These are phyloP conservation scores for Orussus abietinus DNA, from an alignment of 1,140 invertebrate species.

Conservation along the genomic window DNA sequence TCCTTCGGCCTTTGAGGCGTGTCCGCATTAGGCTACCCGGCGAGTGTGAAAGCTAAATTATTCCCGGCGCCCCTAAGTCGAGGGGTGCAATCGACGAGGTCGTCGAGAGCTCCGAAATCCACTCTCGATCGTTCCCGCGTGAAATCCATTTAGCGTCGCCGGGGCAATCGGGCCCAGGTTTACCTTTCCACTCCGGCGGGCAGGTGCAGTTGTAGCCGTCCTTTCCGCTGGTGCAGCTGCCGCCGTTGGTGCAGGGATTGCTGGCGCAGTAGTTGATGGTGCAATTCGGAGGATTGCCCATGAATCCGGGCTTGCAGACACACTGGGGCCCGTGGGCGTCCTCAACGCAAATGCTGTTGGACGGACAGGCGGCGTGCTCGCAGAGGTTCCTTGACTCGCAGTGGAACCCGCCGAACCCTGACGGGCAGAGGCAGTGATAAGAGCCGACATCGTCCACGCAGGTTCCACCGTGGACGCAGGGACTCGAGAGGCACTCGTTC, in stretches of 20 bases:
- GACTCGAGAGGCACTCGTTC: conserved; percentile 64
- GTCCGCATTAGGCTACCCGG: too few species aligned
- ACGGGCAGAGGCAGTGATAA: conserved; percentile 55
- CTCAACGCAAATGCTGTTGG: conserved; percentile 56
- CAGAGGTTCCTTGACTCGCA: conserved; percentile 56
- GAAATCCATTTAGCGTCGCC: too few species aligned
- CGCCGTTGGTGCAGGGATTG: conserved; percentile 62
- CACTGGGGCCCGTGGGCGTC: conserved; percentile 57
- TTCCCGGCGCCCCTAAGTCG: too few species aligned
- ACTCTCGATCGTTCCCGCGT: too few species aligned
- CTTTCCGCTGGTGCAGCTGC: conserved; percentile 52
- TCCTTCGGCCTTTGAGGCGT: too few species aligned
- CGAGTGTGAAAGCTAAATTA: too few species aligned
- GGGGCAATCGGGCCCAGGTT: too few species aligned
- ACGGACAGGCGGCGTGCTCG: conserved; percentile 53
- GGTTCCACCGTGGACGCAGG: conserved; percentile 64
- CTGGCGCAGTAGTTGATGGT: conserved; percentile 59
- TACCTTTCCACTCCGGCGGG: conserved; percentile 66
- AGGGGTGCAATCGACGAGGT: neutral
- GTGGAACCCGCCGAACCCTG: conserved; percentile 58
- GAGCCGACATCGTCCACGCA: conserved; percentile 60
- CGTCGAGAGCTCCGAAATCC: neutral
- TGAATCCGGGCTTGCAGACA: conserved; percentile 68
- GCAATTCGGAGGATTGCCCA: conserved; percentile 65
- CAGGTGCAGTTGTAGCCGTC: conserved; percentile 69